Evolutionary conservation across 2,113 vertebrate genomes (phyloP), one percentile per base, ranked within the genome.

Genomic region (Periophthalmodon schlosseri): DNA sequence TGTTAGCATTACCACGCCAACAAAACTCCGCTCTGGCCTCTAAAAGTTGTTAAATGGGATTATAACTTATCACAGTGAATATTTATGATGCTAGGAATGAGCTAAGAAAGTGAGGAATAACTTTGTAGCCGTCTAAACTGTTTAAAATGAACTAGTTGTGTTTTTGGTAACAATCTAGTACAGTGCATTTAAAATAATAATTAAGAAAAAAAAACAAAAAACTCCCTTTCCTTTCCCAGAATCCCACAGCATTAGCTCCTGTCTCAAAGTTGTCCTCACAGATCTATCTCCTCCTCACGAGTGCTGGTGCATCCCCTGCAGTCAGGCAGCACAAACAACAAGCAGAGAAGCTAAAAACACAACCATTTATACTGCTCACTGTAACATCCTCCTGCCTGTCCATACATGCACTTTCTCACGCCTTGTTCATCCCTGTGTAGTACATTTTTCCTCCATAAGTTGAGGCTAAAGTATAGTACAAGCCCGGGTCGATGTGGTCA

Each of bases 371-470:
- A 34, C 44, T 65, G 24, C n/a, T 52, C 23, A 21, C 20, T n/a
- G 46, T n/a, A 33, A 39, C 39, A 6, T 54, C 47, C 15, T 47
- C 50, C n/a, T 33, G 15, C 2, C 28, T 24, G 9, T 15, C 28
- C 68, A 66, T 44, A 46, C 64, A 56, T 13, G 15, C 65, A 77
- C 10, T 44, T 44, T 10, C 39, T 39, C 68, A 58, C 80, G 46
- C 76, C 73, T 47, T n/a, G 11, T 28, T 15, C 58, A 24, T 74
- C 73, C 39, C 63, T 70, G 73, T 70, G 58, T 8, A 18, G 58
- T 33, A 69, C 68, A 64, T 69, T 57, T 56, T 65, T 15, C 63
- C 46, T 68, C 49, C 39, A 39, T 66, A 72, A 74, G 33, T 79
- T 70, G 33, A 36, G 36, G 61, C 33, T 64, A 36, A 36, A 64